Conservation (phyloP, 2,797 vertebrate genomes). For the Sebastes glaucus region DNA sequence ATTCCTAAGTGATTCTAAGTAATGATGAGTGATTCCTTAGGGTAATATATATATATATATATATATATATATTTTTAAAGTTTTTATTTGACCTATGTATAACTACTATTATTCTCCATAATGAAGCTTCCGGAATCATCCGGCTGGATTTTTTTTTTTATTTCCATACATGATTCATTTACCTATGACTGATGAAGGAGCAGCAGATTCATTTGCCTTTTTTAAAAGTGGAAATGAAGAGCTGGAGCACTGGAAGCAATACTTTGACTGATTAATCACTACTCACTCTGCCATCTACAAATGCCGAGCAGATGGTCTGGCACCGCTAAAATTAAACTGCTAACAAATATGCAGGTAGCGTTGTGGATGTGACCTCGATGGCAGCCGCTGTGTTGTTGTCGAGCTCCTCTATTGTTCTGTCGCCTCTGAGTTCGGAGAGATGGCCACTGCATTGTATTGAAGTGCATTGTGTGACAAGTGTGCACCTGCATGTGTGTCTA, state of each 20-base stretch:
- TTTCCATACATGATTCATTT: conserved; percentile 24
- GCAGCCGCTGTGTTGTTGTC: conserved; percentile 34
- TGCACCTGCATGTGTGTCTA: conserved; percentile 39
- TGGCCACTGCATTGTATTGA: conserved; percentile 29
- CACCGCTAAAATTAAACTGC: conserved; percentile 68
- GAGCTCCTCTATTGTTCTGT: conserved; percentile 51
- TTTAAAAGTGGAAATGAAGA: conserved; percentile 43
- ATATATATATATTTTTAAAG: not conserved
- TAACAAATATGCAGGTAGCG: conserved; percentile 71
- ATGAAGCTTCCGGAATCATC: not conserved
- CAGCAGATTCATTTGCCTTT: conserved; percentile 31
- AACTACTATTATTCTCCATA: not conserved
- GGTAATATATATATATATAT: not conserved
- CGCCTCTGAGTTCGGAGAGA: conserved; percentile 33
- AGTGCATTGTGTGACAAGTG: conserved; percentile 49
- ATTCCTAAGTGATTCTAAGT: too few relatives aligned
- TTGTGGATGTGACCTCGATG: conserved; percentile 56
- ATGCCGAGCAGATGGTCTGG: conserved; percentile 79
- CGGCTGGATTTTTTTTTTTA: not conserved
- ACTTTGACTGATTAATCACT: conserved; percentile 75
- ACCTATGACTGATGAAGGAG: conserved; percentile 31
- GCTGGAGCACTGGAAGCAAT: conserved; percentile 45
- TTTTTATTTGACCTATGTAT: not conserved
- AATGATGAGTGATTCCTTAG: not conserved
- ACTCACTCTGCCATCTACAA: conserved; percentile 64